A percentile compares a stretch with the other conserved stretches of the same genome.
These are phyloP conservation scores for Saguinus imperator DNA, from an alignment of 2,113 vertebrate species.

Conservation along the genomic window DNA sequence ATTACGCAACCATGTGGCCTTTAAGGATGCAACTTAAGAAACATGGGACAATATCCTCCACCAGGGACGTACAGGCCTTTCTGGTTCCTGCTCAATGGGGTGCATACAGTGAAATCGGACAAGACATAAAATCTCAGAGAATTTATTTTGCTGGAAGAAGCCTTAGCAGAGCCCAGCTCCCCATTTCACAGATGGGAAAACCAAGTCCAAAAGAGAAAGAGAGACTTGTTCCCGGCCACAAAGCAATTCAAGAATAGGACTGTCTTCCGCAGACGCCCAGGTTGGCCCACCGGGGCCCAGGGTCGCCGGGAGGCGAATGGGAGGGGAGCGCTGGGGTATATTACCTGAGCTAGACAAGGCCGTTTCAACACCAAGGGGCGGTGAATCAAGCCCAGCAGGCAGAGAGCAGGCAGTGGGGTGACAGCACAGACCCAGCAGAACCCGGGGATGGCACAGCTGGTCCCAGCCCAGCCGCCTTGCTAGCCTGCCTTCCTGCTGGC, in stretches of 20 bases:
- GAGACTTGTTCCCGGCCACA: not conserved
- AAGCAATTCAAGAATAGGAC: fast-evolving
- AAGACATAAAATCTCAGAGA: not conserved
- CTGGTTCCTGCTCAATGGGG: not conserved
- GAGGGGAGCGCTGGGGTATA: not conserved
- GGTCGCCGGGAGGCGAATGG: fast-evolving
- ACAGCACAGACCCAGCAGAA: not conserved
- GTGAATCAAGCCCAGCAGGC: not conserved
- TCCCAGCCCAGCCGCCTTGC: not conserved
- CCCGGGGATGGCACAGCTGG: not conserved
- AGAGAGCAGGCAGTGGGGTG: not conserved
- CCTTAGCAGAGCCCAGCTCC: not conserved
- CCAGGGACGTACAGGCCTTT: not conserved
- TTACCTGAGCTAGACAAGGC: slow-evolving; percentile 14
- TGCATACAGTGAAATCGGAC: not conserved
- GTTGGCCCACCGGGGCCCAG: not conserved
- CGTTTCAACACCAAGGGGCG: not conserved
- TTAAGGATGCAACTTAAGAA: not conserved
- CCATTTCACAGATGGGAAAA: not conserved
- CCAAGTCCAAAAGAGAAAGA: not conserved
- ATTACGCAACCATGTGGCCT: not conserved
- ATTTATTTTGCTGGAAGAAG: not conserved
- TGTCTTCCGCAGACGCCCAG: not conserved
- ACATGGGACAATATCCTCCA: not conserved
- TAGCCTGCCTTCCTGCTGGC: not conserved